These are phyloP conservation scores for Cryptoprocta ferox DNA, from an alignment of 2,797 vertebrate genomes.

Conservation along the genomic window DNA sequence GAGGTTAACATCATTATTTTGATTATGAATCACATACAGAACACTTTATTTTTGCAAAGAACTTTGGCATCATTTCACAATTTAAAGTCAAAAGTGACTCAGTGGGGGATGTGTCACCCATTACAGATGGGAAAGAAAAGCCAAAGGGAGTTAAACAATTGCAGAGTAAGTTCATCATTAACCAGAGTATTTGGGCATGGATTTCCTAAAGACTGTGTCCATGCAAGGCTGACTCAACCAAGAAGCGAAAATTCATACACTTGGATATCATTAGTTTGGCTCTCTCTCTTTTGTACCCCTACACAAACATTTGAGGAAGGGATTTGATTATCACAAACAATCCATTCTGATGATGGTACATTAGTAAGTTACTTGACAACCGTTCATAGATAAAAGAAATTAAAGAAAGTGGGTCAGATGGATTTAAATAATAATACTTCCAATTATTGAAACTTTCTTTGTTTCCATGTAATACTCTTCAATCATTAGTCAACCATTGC, in stretches of 20 bases:
- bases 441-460: neutral
- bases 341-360: neutral
- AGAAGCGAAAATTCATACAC: neutral
- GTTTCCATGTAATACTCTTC: neutral
- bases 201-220: neutral
- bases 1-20: constrained; percentile 73
- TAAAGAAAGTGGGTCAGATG: neutral
- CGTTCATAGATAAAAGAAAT: neutral
- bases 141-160: neutral
- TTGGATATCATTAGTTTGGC: neutral
- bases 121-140: constrained; percentile 41
- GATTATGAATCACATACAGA: constrained; percentile 69
- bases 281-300: neutral
- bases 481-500: neutral
- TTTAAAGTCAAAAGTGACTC: constrained; percentile 63
- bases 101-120: constrained; percentile 14
- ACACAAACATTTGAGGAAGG: neutral
- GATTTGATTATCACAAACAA: neutral
- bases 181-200: neutral
- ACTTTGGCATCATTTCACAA: constrained; percentile 38
- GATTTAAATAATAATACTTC: neutral
- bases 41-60: constrained; percentile 62
- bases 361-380: neutral
- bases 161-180: neutral
- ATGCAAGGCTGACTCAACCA: neutral